Evolutionary conservation across 2,113 vertebrate species (phyloP), one percentile per base, ranked within the genome.

Genomic region (Petrocephalus microphthalmus): DNA sequence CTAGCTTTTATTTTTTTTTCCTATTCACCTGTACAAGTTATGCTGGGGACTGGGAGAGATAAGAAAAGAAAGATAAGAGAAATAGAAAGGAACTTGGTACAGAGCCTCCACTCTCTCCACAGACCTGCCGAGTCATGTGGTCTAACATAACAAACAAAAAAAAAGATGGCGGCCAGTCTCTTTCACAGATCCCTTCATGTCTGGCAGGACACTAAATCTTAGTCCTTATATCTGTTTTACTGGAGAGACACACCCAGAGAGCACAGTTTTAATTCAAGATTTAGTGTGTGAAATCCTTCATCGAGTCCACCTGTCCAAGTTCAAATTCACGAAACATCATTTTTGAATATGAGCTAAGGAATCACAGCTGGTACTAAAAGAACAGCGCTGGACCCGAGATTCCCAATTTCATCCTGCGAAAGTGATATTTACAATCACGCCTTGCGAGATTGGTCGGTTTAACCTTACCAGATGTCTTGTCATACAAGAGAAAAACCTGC

Each of bases 381-480:
- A 93, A 95, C 93, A 90, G 91, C 93, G 92, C 91, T 92, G 92
- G 92, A 94, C 93, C 93, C 94, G 90, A 91, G 90, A 93, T 93
- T 94, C 92, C 94, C 93, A 94, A 95, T 95, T 94, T 93, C 91
- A 94, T 95, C 93, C 94, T 91, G 92, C 94, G 94, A 95, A 95
- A 95, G 95, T 96, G 94, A 94, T 95, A 96, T 96, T 95, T 95
- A 96, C 95, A 95, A 95, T 96, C 95, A 95, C 95, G 94, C 95
- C 94, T 94, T 95, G 95, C 96, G 93, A 94, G 94, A 93, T 93
- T 91, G 89, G 5, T 20, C 33, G 45, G 45, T 90, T 91, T 92
- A 93, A 95, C 95, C 94, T 90, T 91, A 88, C 91, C 89, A 91
- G 92, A 93, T 90, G 92, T 90, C 90, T 25, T 88, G 91, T 90